A percentile compares a stretch with the other conserved stretches of the same genome.
Evolutionary conservation across 2,797 vertebrate genomes (phyloP).

Genomic region (Amphiprion clarkii): DNA sequence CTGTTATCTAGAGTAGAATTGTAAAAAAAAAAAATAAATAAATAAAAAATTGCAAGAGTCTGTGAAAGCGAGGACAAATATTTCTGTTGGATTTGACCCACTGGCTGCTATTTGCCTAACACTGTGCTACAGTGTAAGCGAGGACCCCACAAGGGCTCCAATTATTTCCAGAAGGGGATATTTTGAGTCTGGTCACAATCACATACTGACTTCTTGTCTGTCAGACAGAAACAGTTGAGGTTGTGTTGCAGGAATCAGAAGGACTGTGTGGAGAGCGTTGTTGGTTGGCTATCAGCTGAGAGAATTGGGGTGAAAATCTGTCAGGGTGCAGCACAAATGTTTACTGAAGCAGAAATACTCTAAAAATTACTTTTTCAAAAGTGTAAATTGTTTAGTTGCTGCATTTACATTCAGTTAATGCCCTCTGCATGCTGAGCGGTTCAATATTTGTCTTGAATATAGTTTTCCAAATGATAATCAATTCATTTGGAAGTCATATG

Average conservation of each 20-base stretch:
- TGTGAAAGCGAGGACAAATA: neutral
- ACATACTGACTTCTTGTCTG: constrained; percentile 54
- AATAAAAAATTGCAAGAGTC: neutral
- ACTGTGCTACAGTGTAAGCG: constrained; percentile 15
- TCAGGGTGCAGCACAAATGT: constrained; percentile 47
- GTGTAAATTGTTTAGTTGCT: constrained; percentile 57
- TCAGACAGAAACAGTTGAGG: constrained; percentile 44
- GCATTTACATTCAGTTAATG: constrained; percentile 65
- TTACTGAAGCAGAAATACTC: constrained; percentile 60
- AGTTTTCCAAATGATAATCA: constrained; percentile 67
- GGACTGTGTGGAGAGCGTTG: constrained; percentile 47
- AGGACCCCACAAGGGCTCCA: constrained; percentile 24
- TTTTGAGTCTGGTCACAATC: constrained; percentile 58
- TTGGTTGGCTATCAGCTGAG: constrained; percentile 30
- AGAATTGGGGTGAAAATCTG: constrained; percentile 55
- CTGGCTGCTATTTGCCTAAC: constrained; percentile 4
- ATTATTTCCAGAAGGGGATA: constrained; percentile 39
- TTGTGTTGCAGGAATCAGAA: constrained; percentile 36
- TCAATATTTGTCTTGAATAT: constrained; percentile 61
- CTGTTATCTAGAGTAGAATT: neutral
- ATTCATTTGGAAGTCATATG: constrained; percentile 67
- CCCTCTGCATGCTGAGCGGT: constrained; percentile 53
- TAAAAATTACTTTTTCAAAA: constrained; percentile 52
- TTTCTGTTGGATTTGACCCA: neutral
- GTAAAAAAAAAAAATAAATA: neutral